Evolutionary conservation across 2,113 vertebrate genomes (phyloP).

Genomic region (Eubucco bourcierii): DNA sequence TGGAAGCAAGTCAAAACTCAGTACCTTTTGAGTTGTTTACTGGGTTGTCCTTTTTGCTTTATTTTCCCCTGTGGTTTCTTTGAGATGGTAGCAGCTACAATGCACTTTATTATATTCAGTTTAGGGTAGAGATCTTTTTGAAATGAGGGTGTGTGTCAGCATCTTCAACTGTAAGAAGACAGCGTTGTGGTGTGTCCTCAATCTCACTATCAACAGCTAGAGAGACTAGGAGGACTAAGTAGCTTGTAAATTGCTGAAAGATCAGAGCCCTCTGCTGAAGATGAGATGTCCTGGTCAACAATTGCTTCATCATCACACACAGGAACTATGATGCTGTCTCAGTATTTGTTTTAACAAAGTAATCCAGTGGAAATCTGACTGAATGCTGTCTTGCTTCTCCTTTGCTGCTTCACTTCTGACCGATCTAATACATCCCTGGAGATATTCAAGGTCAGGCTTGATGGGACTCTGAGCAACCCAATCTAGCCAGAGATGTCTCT

Average conservation of each 20-base stretch:
- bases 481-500: no score
- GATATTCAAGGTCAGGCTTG: no score
- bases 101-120: neutral
- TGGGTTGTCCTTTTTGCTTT: neutral
- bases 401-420: neutral
- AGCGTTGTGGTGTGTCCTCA: neutral
- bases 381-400: neutral
- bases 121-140: neutral
- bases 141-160: neutral
- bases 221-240: neutral
- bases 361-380: neutral
- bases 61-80: neutral
- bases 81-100: neutral
- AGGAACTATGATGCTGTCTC: neutral
- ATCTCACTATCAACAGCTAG: neutral
- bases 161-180: neutral
- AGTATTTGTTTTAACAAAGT: neutral
- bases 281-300: neutral
- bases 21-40: accelerated
- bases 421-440: neutral
- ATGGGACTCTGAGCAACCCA: no score
- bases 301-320: neutral
- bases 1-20: neutral
- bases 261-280: neutral
- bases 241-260: neutral